These are phyloP conservation scores for Eupleurogrammus muticus DNA, from an alignment of 2,797 vertebrate species.

Conservation along the genomic window DNA sequence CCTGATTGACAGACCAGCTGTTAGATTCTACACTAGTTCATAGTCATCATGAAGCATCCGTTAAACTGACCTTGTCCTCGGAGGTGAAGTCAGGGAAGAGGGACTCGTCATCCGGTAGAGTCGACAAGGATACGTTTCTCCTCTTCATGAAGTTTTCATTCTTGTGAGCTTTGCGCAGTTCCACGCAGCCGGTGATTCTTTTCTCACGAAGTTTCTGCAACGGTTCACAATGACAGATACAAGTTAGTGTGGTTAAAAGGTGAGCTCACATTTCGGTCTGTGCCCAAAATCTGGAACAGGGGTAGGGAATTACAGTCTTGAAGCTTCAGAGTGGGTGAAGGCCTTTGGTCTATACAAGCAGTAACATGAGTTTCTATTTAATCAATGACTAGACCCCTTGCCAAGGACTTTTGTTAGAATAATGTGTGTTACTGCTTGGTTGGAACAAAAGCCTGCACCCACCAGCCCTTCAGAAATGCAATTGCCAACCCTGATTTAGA, in stretches of 20 bases:
- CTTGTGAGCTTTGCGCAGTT: constrained; percentile 91
- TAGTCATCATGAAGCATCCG: accelerated
- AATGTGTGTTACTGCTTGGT: too few relatives aligned
- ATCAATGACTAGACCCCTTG: too few relatives aligned
- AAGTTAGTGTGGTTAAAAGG: neutral
- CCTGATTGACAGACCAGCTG: constrained; percentile 47
- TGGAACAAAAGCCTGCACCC: too few relatives aligned
- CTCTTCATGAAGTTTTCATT: constrained; percentile 90
- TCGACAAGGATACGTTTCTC: constrained; percentile 81
- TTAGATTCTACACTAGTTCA: neutral
- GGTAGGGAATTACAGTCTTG: too few relatives aligned
- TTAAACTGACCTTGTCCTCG: constrained; percentile 54
- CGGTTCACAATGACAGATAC: neutral
- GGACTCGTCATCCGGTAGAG: constrained; percentile 70
- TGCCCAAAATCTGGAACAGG: too few relatives aligned
- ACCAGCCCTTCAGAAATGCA: too few relatives aligned
- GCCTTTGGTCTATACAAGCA: too few relatives aligned
- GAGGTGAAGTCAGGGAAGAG: constrained; percentile 65
- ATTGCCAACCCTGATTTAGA: too few relatives aligned
- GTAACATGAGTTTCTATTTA: too few relatives aligned
- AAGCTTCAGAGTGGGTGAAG: too few relatives aligned
- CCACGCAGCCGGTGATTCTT: constrained; percentile 79
- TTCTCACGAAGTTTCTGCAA: constrained; percentile 86
- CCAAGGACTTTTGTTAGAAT: too few relatives aligned
- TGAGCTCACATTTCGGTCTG: too few relatives aligned